Conservation (phyloP, 1,140 invertebrate species). For the Drosophila tropicalis region DNA sequence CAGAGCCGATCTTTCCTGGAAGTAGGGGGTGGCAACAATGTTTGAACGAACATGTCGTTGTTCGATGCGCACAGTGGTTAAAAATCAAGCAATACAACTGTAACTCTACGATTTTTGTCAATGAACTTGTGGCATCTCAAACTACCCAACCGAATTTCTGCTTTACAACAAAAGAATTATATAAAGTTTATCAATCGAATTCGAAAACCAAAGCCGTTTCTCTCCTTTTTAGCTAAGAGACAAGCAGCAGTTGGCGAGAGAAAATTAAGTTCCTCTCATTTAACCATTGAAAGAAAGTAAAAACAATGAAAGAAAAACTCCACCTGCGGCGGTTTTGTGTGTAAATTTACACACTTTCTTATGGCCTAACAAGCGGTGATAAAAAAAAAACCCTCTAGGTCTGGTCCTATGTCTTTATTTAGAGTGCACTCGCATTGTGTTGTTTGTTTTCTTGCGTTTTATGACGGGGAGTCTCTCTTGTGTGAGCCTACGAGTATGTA, state of each 20-base stretch:
- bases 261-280: not conserved
- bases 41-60: conserved; percentile 33
- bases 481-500: conserved; percentile 19
- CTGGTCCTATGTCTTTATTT: conserved; percentile 37
- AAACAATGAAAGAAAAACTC: conserved; percentile 43
- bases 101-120: not conserved
- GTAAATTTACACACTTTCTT: conserved; percentile 76
- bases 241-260: not conserved
- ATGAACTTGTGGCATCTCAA: conserved; percentile 1
- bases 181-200: not conserved
- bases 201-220: conserved; percentile 26
- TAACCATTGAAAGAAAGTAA: conserved; percentile 71
- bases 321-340: conserved; percentile 51
- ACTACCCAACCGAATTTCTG: not conserved
- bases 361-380: conserved; percentile 67
- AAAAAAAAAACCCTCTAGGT: conserved; percentile 43
- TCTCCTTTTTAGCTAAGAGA: not conserved
- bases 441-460: conserved; percentile 28
- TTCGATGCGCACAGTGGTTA: conserved; percentile 24
- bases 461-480: conserved; percentile 27
- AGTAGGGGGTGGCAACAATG: not conserved
- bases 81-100: not conserved
- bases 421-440: conserved; percentile 17
- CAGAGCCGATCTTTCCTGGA: conserved; percentile 21
- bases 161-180: conserved; percentile 8